Percentiles rank a stretch among this genome's conserved stretches.
phyloP scores from a whole-genome alignment of 2,113 vertebrate species.

The Lasiurus borealis region DNA sequence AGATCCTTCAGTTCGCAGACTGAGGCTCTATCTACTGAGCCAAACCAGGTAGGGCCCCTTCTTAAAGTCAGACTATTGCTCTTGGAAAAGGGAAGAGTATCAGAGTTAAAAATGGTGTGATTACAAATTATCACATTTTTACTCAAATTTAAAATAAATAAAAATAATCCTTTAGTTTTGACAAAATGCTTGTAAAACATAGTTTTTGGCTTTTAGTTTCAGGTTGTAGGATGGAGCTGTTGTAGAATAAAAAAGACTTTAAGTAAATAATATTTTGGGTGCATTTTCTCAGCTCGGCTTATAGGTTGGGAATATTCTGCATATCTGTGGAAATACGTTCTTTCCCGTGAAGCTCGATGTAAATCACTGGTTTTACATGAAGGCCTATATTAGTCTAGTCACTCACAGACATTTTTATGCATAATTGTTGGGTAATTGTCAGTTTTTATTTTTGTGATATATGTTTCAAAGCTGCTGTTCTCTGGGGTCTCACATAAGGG shows the following conservation, averaged over 20 bases:
- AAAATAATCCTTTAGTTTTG: not conserved
- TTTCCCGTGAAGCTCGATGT: slow-evolving; percentile 17
- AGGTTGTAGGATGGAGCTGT: not conserved
- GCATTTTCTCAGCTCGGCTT: slow-evolving; percentile 7
- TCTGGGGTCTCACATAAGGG: slow-evolving; percentile 62
- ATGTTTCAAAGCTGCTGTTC: slow-evolving; percentile 66
- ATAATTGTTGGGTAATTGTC: slow-evolving; percentile 52
- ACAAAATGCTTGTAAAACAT: slow-evolving; percentile 35
- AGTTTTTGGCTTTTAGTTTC: slow-evolving; percentile 23
- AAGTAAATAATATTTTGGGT: not conserved
- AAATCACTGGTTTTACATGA: slow-evolving; percentile 61
- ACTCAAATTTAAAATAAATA: slow-evolving; percentile 54
- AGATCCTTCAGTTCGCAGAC: too few relatives aligned
- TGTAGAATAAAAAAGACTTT: not conserved
- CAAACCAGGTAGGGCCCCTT: not conserved
- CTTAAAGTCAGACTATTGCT: not conserved
- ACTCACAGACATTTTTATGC: slow-evolving; percentile 64
- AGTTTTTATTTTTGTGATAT: slow-evolving; percentile 73
- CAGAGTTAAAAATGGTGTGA: not conserved
- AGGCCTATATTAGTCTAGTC: slow-evolving; percentile 51
- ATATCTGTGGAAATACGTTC: not conserved
- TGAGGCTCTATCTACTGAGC: too few relatives aligned
- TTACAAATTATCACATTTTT: not conserved
- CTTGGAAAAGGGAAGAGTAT: slow-evolving; percentile 13
- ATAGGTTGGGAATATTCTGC: not conserved